phyloP scores from a whole-genome alignment of 2,888 invertebrate genomes.

The Mystacides longicornis region DNA sequence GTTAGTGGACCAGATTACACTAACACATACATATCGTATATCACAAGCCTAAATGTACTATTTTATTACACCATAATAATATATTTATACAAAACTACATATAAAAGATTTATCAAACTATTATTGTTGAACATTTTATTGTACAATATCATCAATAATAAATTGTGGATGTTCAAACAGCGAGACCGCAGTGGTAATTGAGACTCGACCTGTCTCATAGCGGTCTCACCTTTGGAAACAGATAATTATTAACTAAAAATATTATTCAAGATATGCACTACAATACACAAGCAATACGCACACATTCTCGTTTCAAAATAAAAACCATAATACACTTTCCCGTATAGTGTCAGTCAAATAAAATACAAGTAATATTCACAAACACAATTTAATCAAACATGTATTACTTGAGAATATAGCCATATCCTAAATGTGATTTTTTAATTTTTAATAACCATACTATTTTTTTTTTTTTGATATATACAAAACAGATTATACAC shows the following conservation, averaged over 20 bases:
- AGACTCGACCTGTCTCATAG: conserved; percentile 2
- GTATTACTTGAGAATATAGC: too few species aligned
- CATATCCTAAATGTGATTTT: too few species aligned
- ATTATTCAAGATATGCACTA: neutral
- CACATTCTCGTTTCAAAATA: too few species aligned
- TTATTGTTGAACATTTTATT: conserved; percentile 1
- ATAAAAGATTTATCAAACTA: neutral
- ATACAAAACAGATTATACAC: too few species aligned
- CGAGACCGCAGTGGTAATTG: conserved; percentile 7
- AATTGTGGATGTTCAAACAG: neutral
- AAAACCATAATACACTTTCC: too few species aligned
- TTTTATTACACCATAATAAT: too few species aligned
- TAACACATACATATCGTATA: neutral
- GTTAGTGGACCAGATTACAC: neutral
- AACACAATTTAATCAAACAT: too few species aligned
- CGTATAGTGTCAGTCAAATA: too few species aligned
- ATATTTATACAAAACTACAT: conserved; percentile 2
- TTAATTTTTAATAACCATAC: too few species aligned
- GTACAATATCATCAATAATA: neutral
- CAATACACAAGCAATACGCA: neutral
- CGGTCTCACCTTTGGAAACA: neutral
- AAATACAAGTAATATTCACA: too few species aligned
- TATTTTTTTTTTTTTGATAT: too few species aligned
- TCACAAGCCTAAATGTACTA: neutral
- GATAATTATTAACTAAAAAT: conserved; percentile 16